These are phyloP conservation scores for Stenotaenia linearis DNA, from an alignment of 2,888 invertebrate species.

Conservation along the genomic window DNA sequence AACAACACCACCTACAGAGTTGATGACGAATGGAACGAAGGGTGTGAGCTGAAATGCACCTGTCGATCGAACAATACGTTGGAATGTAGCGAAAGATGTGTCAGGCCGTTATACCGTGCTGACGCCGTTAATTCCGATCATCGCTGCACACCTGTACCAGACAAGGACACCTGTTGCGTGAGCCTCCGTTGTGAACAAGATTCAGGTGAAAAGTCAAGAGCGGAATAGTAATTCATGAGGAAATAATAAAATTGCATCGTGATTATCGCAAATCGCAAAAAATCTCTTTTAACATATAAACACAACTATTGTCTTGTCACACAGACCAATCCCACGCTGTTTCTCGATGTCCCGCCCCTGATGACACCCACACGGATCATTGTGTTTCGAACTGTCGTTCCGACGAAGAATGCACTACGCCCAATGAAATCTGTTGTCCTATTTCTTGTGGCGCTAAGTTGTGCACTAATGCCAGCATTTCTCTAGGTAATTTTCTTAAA, in stretches of 20 bases:
- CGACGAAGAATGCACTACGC: conserved; percentile 39
- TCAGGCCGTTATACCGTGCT: conserved; percentile 37
- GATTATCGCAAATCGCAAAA: neutral
- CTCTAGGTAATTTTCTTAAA: neutral
- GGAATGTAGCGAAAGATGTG: conserved; percentile 39
- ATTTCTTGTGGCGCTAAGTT: conserved; percentile 39
- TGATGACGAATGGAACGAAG: conserved; percentile 37
- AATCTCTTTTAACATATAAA: neutral
- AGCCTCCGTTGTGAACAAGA: conserved; percentile 37
- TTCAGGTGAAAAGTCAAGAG: conserved; percentile 13
- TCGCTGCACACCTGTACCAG: conserved; percentile 37
- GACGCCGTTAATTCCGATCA: conserved; percentile 37
- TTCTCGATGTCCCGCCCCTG: conserved; percentile 31
- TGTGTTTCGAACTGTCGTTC: conserved; percentile 38
- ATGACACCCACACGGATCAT: conserved; percentile 16
- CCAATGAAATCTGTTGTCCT: conserved; percentile 40
- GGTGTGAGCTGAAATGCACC: conserved; percentile 39
- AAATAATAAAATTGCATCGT: neutral
- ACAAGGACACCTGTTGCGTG: conserved; percentile 40
- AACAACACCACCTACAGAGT: conserved; percentile 39
- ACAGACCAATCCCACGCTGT: neutral
- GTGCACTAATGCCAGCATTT: conserved; percentile 35
- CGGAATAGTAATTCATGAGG: neutral
- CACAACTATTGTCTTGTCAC: neutral
- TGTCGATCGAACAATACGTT: conserved; percentile 38